Evolutionary conservation across 1,140 invertebrate species (phyloP), one percentile per base, ranked within the genome.

Genomic region (Trachymyrmex septentrionalis): DNA sequence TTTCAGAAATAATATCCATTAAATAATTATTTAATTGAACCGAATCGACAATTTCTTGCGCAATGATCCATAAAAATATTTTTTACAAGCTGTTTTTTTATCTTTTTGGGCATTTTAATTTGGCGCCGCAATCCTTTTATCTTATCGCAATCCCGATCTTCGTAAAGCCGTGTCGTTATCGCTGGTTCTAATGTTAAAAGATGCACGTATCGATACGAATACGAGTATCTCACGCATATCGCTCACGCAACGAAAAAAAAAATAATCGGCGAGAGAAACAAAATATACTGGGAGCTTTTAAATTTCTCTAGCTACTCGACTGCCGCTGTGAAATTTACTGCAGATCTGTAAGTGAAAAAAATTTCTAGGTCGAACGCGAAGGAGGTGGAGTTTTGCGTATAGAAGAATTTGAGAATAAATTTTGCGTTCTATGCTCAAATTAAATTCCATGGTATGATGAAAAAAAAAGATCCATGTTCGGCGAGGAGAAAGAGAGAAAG

Each of bases 331-430:
- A 87, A 90, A 90, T 90, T 90, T 87, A 90, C 75, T 90, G 88
- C 61, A 66, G 78, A 44, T 67, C 24, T 66, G 66, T 72, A 86
- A 89, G 86, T 72, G 77, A 82, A 89, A 90, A 91, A 91, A 91
- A 86, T 78, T 86, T 75, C 78, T 59, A 53, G 72, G 61, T 78
- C 85, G 89, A 90, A 88, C 77, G 81, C 85, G 71, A 86, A 88
- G 82, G 57, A 50, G 50, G 38, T 21, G n/a, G 73, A 80, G 73
- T 14, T 12, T 88, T 50, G 59, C 53, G 78, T 38, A 34, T n/a
- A 63, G 44, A 71, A 61, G 75, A 89, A 89, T 89, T 84, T 89
- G 87, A 78, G 59, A 72, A 86, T 89, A 90, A 89, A 90, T 90
- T 89, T 90, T 57, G 78, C 48, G 72, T 72, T 82, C 30, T 34